Base-by-base conservation (phyloP, 1,140 invertebrate genomes). In the Drosophila murphyi region DNA sequence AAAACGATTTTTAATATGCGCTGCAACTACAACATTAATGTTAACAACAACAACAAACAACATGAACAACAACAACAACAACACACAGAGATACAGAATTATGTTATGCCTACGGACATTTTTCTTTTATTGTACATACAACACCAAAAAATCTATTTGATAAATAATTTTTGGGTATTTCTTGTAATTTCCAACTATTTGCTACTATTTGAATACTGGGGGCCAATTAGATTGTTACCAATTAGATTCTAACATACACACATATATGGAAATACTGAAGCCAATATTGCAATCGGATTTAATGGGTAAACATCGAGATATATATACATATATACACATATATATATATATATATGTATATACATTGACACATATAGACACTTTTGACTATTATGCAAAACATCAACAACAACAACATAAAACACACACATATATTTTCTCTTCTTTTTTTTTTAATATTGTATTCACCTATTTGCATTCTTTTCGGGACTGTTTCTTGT, bases 81-180 rank as follows among this genome's bases (percentile, higher is more conserved):
- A 81, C 87, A 90, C 82, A 90, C 86, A 90, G 64, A 90, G 61
- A 82, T 87, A 79, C 52, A 74, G 60, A 62, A 60, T 55, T 59
- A 57, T 39, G 20, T 65, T 72, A 81, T 70, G 76, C 57, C 67
- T 68, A 76, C 74, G 34, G 65, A 72, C 61, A n/a, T 43, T 12
- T 43, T 41, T 41, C 8, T 41, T 41, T 61, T 80, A 78, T 77
- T 77, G 80, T 81, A 75, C 74, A 78, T 91, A 91, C 90, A 91
- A 91, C 90, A 91, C 90, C 90, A 91, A 91, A 77, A 20, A 88
- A 88, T 43, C 78, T 86, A 86, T 86, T 86, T 65, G 8, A 7
- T 71, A 41, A 20, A 20, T 45, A 7, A 41, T 47, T 45, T 62
- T 52, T 70, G 55, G 62, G 65, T 48, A 20, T 35, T 3, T 50